phyloP scores from a whole-genome alignment of 2,113 vertebrate genomes.

The Tyto alba region DNA sequence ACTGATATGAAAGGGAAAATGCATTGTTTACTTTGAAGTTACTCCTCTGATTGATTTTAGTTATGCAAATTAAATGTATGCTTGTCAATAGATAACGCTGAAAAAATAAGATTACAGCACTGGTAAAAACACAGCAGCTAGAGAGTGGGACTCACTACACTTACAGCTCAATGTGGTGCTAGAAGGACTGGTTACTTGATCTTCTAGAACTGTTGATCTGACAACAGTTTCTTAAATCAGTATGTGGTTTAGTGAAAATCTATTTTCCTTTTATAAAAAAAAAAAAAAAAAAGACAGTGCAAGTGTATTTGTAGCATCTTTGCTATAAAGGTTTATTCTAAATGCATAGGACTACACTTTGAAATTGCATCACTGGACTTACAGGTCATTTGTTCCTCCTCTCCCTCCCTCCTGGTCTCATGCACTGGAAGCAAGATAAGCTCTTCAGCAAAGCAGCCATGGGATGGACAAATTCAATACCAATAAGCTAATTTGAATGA shows the following conservation, averaged over 20 bases:
- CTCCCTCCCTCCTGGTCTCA: neutral
- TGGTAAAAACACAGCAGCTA: neutral
- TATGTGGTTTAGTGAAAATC: neutral
- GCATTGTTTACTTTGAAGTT: neutral
- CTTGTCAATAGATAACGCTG: neutral
- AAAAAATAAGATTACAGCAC: neutral
- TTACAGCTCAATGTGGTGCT: neutral
- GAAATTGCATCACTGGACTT: neutral
- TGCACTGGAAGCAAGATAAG: neutral
- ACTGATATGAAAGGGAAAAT: neutral
- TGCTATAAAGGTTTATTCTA: neutral
- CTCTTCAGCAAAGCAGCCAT: neutral
- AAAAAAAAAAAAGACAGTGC: neutral
- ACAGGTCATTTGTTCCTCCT: neutral
- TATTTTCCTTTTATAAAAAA: neutral
- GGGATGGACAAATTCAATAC: neutral
- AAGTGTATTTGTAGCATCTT: neutral
- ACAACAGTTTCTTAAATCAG: neutral
- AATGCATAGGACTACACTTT: neutral
- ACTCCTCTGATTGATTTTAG: neutral
- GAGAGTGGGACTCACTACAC: neutral
- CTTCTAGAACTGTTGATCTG: neutral
- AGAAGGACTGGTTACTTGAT: neutral
- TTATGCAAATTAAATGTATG: neutral
- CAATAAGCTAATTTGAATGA: neutral